Percentiles rank a stretch among this genome's conserved stretches.
Conservation (phyloP, 2,888 invertebrate genomes). For the Anaspis maculata region DNA sequence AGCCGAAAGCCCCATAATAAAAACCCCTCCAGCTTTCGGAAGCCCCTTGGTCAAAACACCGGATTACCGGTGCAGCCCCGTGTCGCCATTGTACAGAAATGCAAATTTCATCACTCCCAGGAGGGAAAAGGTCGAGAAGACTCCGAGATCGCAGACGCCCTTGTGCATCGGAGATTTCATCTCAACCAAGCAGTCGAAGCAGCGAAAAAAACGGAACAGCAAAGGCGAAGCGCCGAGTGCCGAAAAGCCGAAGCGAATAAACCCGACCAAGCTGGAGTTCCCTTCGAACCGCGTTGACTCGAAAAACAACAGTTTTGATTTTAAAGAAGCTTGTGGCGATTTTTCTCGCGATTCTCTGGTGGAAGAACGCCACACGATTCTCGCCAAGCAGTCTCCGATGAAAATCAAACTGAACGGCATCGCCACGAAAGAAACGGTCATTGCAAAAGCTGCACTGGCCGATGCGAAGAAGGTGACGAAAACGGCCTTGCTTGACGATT, state of each 20-base stretch:
- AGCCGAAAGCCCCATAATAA: no score
- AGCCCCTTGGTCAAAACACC: no score
- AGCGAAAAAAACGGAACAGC: conserved; percentile 45
- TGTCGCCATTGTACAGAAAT: conserved; percentile 30
- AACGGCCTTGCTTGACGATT: conserved; percentile 46
- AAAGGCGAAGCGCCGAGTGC: conserved; percentile 27
- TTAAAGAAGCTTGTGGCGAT: conserved; percentile 22
- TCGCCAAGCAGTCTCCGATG: no score
- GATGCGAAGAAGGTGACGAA: conserved; percentile 44
- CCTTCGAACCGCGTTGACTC: no score
- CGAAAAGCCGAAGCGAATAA: conserved; percentile 19
- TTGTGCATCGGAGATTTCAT: conserved; percentile 39
- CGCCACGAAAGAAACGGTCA: not conserved
- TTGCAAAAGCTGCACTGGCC: conserved; percentile 42
- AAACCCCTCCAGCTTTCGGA: no score
- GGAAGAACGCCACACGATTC: no score
- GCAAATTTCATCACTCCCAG: conserved; percentile 19
- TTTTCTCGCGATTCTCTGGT: no score
- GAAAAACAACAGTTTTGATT: conserved; percentile 34
- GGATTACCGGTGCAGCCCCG: no score
- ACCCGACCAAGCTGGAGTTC: no score
- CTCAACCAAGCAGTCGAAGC: conserved; percentile 17
- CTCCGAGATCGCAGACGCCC: conserved; percentile 16
- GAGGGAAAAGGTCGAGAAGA: no score
- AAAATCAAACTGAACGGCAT: no score